Base-by-base conservation (phyloP, 2,888 invertebrate species). In the Drosophila anomalata region DNA sequence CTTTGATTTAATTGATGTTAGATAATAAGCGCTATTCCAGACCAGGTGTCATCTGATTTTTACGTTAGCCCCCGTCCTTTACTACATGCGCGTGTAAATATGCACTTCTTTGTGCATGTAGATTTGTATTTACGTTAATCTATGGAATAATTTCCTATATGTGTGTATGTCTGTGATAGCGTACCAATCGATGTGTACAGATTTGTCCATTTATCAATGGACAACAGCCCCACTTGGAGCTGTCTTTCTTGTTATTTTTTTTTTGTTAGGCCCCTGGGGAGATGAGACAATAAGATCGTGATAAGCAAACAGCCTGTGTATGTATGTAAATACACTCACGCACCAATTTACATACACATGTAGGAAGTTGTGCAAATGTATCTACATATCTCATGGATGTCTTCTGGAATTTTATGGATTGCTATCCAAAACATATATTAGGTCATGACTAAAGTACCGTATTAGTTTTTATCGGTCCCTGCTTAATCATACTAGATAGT, bases 1-100 rank as follows among this genome's bases (percentile, higher is more conserved):
- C 53, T 50, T 58, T 50, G 51, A 22, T 39, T 17, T 41, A 9
- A 46, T 46, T 39, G 44, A 69, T 69, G 62, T 70, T 70, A 70
- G 69, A 62, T 70, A 70, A 70, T 72, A 69, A 22, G 36, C 59
- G 51, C 53, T 26, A n/a, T 36, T 63, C 22, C 53, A 63, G 50
- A 17, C 33, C 29, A 42, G 41, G 29, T 31, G 14, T 33, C 50
- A 50, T 17, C 41, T 8, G 20, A 20, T 54, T 44, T 44, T 44
- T 52, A 41, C 42, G 8, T 55, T 17, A 14, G 31, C 11, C 22
- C 22, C 46, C 46, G 24, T 56, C 56, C 56, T 56, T 60, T 31
- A 11, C 17, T 17, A 42, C 14, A 31, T 57, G 24, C n/a, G 7
- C 55, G 47, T 14, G 14, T 65, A 55, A 9, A 54, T 53, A 56